Conservation (phyloP, 2,113 vertebrate genomes). For the Platichthys flesus region DNA sequence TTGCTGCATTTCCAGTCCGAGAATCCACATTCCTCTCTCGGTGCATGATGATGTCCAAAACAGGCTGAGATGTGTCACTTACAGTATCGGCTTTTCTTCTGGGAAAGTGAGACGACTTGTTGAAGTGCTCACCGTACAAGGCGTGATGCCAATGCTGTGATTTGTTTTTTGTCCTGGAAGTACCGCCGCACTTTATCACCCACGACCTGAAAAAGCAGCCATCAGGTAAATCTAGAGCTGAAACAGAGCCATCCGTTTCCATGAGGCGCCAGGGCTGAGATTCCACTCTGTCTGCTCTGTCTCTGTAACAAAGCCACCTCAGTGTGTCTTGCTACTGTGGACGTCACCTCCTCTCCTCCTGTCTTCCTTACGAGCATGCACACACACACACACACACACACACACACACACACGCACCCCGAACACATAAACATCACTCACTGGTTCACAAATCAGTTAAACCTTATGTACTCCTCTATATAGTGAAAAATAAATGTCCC, state of each 20-base stretch:
- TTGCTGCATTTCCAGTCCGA: neutral
- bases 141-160: conserved; percentile 20
- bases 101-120: conserved; percentile 20
- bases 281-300: conserved; percentile 49
- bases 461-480: conserved; percentile 18
- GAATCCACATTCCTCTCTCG: neutral
- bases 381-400: neutral
- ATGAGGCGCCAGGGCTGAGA: conserved; percentile 32
- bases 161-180: conserved; percentile 1
- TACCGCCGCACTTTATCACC: neutral
- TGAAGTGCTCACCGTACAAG: too few relatives aligned
- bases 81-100: neutral
- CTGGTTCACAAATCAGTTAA: neutral
- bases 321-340: conserved; percentile 42
- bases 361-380: conserved; percentile 4
- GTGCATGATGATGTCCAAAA: conserved; percentile 16
- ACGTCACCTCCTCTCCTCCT: conserved; percentile 45
- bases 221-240: conserved; percentile 12
- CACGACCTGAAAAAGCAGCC: conserved; percentile 11
- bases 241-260: conserved; percentile 38
- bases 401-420: too few relatives aligned
- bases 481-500: conserved; percentile 8
- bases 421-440: neutral
- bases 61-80: neutral
- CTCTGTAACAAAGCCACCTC: conserved; percentile 22